A percentile compares a stretch with the other conserved stretches of the same genome.
phyloP scores from a whole-genome alignment of 1,140 invertebrate genomes.

The Apocrypta bakeri region DNA sequence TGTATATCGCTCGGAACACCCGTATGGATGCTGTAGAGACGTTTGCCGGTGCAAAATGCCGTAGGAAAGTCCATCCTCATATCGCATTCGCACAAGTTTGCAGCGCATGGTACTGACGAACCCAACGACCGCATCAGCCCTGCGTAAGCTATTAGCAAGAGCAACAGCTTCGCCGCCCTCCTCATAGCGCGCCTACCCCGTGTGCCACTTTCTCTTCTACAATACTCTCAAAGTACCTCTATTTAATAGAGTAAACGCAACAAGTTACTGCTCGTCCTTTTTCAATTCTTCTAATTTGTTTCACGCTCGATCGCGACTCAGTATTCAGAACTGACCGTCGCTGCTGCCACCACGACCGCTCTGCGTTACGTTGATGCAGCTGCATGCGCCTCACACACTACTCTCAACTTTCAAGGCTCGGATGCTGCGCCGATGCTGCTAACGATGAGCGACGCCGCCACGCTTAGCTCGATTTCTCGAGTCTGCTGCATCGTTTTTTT shows the following conservation, averaged over 20 bases:
- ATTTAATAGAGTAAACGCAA: too few species aligned
- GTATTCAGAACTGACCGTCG: too few species aligned
- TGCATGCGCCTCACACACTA: not conserved
- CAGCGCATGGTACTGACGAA: slow-evolving; percentile 22
- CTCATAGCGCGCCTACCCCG: not conserved
- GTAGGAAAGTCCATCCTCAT: slow-evolving; percentile 20
- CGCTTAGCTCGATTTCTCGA: not conserved
- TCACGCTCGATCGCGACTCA: too few species aligned
- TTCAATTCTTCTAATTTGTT: too few species aligned
- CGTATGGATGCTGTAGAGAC: slow-evolving; percentile 64
- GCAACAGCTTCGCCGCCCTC: not conserved
- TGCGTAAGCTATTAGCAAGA: not conserved
- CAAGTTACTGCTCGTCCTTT: too few species aligned
- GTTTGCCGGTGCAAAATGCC: slow-evolving; percentile 63
- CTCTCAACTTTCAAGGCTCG: not conserved
- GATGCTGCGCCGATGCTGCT: not conserved
- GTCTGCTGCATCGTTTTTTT: slow-evolving; percentile 1
- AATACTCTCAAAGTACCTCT: too few species aligned
- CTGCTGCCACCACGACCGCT: too few species aligned
- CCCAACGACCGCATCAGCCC: not conserved
- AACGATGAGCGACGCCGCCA: slow-evolving; percentile 3
- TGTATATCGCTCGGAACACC: slow-evolving; percentile 61
- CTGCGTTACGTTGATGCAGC: slow-evolving; percentile 5
- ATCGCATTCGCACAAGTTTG: slow-evolving; percentile 51
- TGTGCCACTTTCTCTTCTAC: not conserved